A percentile compares a stretch with the other conserved stretches of the same genome.
These are phyloP conservation scores for Caloenas nicobarica DNA, from an alignment of 2,113 vertebrate genomes.

Conservation along the genomic window DNA sequence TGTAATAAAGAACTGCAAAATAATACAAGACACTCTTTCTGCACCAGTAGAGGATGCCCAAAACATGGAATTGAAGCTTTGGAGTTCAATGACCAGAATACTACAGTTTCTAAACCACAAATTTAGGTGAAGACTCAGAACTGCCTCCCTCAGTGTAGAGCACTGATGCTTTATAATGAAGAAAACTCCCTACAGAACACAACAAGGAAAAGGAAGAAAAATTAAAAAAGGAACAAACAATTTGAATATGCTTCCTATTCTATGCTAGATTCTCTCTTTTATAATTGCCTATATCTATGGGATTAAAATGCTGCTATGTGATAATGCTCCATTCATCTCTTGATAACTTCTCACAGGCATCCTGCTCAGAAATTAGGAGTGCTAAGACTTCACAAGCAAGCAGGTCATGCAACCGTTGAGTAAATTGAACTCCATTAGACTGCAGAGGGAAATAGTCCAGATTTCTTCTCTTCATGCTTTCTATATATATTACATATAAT, in stretches of 20 bases:
- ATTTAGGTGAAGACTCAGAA: background rate
- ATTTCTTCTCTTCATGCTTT: background rate
- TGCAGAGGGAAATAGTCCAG: conserved; percentile 13
- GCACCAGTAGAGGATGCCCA: background rate
- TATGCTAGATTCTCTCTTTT: background rate
- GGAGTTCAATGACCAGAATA: accelerated
- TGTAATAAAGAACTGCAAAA: background rate
- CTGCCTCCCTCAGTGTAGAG: background rate
- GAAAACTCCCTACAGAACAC: background rate
- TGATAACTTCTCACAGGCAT: background rate
- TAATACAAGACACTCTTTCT: background rate
- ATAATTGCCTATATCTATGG: background rate
- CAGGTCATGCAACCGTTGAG: background rate
- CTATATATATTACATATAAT: background rate
- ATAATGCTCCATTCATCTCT: background rate
- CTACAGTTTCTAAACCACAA: background rate
- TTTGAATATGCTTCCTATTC: accelerated
- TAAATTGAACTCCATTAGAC: background rate
- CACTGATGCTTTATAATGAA: background rate
- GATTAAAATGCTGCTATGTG: background rate
- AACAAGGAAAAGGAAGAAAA: background rate
- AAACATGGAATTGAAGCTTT: background rate
- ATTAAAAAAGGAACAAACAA: background rate
- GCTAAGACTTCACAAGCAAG: background rate
- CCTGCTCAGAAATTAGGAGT: background rate